Conservation (phyloP, 2,113 vertebrate genomes). For the Pachycephala philippinensis region DNA sequence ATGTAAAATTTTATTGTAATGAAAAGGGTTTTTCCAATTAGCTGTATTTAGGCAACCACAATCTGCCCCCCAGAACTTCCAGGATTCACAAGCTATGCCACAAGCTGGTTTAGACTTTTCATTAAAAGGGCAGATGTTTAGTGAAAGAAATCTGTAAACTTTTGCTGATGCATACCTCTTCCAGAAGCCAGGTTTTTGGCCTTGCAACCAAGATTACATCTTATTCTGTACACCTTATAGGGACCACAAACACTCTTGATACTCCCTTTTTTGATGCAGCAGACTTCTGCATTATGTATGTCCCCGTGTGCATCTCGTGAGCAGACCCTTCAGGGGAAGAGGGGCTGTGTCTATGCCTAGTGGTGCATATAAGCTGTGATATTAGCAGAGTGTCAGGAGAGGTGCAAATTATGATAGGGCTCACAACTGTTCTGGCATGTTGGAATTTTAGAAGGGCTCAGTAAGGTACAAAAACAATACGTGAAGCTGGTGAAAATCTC, state of each 20-base stretch:
- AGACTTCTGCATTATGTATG: not conserved
- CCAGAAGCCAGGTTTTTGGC: not conserved
- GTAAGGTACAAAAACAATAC: not conserved
- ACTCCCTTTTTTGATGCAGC: not conserved
- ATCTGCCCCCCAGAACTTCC: not conserved
- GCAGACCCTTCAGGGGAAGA: not conserved
- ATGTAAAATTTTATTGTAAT: not conserved
- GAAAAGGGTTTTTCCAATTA: not conserved
- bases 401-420: not conserved
- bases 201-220: not conserved
- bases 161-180: not conserved
- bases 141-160: not conserved
- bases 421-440: not conserved
- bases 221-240: not conserved
- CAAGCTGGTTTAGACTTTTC: not conserved
- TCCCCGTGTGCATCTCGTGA: not conserved
- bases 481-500: not conserved
- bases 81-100: not conserved
- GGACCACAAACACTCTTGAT: not conserved
- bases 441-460: not conserved
- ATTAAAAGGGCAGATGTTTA: not conserved
- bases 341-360: not conserved
- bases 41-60: not conserved
- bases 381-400: not conserved
- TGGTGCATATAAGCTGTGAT: not conserved